A percentile compares a stretch with the other conserved stretches of the same genome.
These are phyloP conservation scores for Teleogryllus occipitalis DNA, from an alignment of 1,140 invertebrate species.

Conservation along the genomic window DNA sequence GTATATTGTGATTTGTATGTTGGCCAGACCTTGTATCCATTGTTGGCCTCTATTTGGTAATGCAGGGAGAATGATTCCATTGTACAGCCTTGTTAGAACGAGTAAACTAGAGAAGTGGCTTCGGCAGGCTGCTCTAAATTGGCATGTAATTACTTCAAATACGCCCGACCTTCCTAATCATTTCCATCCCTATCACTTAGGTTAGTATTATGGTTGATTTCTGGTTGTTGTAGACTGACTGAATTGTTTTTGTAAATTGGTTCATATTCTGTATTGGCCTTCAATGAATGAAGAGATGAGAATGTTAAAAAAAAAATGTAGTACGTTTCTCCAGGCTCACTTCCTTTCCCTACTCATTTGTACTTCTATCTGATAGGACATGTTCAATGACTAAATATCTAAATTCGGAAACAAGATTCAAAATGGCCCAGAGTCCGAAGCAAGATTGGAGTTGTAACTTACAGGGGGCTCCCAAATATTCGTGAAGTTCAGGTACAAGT, in stretches of 20 bases:
- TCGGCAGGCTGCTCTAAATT: not conserved
- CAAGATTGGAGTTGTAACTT: too few relatives aligned
- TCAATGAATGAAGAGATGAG: slow-evolving; percentile 4
- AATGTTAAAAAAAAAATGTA: not conserved
- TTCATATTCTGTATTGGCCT: not conserved
- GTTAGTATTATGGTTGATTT: not conserved
- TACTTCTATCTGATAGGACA: not conserved
- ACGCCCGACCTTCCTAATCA: not conserved
- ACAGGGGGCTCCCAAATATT: too few relatives aligned
- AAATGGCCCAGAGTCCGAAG: too few relatives aligned
- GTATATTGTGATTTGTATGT: not conserved
- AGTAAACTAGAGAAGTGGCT: not conserved
- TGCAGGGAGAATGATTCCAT: slow-evolving; percentile 3
- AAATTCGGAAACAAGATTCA: not conserved
- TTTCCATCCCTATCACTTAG: not conserved
- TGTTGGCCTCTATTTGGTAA: slow-evolving; percentile 4
- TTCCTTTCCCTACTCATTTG: not conserved
- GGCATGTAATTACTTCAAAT: not conserved
- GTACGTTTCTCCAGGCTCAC: not conserved
- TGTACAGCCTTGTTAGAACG: not conserved
- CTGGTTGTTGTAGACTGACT: slow-evolving; percentile 3
- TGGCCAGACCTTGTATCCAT: not conserved
- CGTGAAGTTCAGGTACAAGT: too few relatives aligned
- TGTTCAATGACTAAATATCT: not conserved
- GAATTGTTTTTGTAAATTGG: not conserved